Conservation (phyloP, 2,888 invertebrate species). For the Cerastis leucographa region DNA sequence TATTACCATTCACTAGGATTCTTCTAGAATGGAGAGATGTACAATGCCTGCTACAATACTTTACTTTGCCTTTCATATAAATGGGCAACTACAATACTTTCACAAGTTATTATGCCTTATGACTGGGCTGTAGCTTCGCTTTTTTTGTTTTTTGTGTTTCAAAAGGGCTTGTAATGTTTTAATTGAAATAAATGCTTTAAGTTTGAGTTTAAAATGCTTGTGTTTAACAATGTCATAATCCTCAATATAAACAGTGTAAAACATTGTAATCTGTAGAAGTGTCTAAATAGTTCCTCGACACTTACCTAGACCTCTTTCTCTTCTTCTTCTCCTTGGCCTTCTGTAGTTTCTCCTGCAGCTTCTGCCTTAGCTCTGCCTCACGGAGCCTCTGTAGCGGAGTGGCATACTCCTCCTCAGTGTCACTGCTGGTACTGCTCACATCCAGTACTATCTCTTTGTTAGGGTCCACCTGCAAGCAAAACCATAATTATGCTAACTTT, state of each 20-base stretch:
- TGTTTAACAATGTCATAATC: not conserved
- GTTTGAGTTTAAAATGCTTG: too few species aligned
- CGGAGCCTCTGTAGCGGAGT: constrained; percentile 95
- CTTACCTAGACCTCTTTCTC: constrained; percentile 80
- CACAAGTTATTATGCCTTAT: too few species aligned
- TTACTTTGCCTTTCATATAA: too few species aligned
- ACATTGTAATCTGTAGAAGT: not conserved
- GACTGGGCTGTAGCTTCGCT: too few species aligned
- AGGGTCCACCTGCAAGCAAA: constrained; percentile 93
- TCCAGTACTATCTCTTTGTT: constrained; percentile 98
- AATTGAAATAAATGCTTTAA: too few species aligned
- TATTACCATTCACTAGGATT: not conserved
- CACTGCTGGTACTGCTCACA: constrained; percentile 98
- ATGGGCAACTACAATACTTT: too few species aligned
- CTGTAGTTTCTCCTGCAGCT: constrained; percentile 92
- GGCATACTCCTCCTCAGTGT: constrained; percentile 95
- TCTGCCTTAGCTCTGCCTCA: constrained; percentile 94
- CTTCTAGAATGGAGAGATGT: not conserved
- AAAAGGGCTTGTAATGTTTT: too few species aligned
- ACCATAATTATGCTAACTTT: not conserved
- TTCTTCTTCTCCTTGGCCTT: constrained; percentile 91
- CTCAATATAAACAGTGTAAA: not conserved
- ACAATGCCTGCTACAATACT: not conserved
- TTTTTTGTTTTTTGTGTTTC: too few species aligned
- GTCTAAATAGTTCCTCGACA: not conserved